Base-by-base conservation (phyloP, 2,888 invertebrate genomes). In the Drosophila pseudotalamancana region DNA sequence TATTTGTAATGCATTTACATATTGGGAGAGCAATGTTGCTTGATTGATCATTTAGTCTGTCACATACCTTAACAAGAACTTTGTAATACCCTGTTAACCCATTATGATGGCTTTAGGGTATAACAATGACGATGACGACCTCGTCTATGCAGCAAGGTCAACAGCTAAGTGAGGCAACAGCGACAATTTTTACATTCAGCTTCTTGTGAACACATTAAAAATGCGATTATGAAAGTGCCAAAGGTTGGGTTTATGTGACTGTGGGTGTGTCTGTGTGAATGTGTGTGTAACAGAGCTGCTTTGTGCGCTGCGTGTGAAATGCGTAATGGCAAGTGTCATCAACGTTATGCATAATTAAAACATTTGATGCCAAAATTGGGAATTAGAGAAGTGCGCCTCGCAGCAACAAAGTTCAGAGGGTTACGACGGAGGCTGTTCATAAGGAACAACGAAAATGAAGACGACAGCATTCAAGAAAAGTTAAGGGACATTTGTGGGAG, bases 291-390 rank as follows among this genome's bases (percentile, higher is more conserved):
- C 21, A 14, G 9, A 2, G 21, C 25, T 12, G 34, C 46, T 40
- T 27, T 54, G 53, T 55, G 34, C 27, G 57, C 42, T 59, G 70
- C 54, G 72, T 72, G 59, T 55, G 46, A 59, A 74, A 70, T 74
- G 70, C 51, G 51, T 69, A 72, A 72, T 75, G 72, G 59, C 49
- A 63, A 81, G 77, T 65, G 74, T 62, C 77, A 80, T 77, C 77
- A 68, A 64, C 45, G 60, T 75, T 71, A 61, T 76, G 77, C 81
- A 83, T 81, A 81, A 81, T 86, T 81, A 86, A 84, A 83, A 66
- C 63, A 71, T 71, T 76, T 80, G 60, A 63, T 64, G 63, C 67
- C 32, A 19, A 73, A 81, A 81, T 78, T 84, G 67, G 69, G 67
- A 51, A 84, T 75, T 54, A 61, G 39, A 48, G 48, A 67, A 76